Conservation (phyloP, 2,113 vertebrate genomes). For the Mus pahari region DNA sequence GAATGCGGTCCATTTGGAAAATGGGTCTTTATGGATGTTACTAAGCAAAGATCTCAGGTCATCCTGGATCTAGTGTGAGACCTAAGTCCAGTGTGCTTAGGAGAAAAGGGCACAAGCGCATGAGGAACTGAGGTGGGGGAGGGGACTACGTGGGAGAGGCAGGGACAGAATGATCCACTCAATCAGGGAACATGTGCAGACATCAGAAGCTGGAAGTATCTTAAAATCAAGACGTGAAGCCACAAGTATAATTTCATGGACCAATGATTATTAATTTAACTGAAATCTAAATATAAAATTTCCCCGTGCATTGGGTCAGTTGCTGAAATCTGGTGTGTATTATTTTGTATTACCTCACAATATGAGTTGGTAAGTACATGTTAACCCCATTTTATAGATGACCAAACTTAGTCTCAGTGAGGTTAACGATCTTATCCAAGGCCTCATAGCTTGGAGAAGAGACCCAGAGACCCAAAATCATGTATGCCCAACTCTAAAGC, state of each 20-base stretch:
- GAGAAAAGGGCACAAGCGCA: neutral
- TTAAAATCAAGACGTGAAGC: neutral
- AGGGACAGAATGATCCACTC: neutral
- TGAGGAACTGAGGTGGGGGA: neutral
- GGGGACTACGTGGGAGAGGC: neutral
- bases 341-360: neutral
- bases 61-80: neutral
- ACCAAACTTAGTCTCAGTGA: neutral
- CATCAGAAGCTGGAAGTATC: neutral
- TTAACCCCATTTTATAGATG: neutral
- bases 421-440: neutral
- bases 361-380: neutral
- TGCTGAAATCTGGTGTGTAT: neutral
- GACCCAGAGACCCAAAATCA: neutral
- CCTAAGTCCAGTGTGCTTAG: neutral
- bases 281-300: neutral
- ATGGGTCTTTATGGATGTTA: constrained; percentile 5
- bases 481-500: neutral
- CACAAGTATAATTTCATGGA: neutral
- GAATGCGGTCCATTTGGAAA: constrained; percentile 6
- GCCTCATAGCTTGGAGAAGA: neutral
- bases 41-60: neutral
- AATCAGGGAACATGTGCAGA: neutral
- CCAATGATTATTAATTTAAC: neutral
- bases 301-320: too few species aligned